Evolutionary conservation across 2,888 invertebrate species (phyloP).

Genomic region (Drosophila greeni): DNA sequence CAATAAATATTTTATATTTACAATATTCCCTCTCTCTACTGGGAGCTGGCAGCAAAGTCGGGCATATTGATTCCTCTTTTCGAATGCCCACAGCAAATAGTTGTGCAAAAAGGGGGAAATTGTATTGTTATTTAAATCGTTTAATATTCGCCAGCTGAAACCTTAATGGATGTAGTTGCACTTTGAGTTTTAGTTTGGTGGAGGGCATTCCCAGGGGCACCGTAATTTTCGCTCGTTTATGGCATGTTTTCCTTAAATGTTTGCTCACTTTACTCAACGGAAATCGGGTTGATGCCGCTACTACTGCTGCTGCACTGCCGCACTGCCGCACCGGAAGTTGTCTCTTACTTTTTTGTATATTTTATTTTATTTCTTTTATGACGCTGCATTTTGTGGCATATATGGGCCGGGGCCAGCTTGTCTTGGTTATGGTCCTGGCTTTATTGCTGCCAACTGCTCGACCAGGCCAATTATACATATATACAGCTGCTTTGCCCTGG

Average conservation of each 20-base stretch:
- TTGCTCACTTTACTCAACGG: constrained; percentile 25
- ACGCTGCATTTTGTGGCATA: constrained; percentile 57
- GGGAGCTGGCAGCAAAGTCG: constrained; percentile 10
- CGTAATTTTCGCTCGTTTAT: constrained; percentile 18
- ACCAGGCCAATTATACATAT: constrained; percentile 54
- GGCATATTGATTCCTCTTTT: constrained; percentile 17
- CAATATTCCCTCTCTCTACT: constrained; percentile 36
- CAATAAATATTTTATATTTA: constrained; percentile 68
- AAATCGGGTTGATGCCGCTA: constrained; percentile 13
- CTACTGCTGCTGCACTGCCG: not conserved
- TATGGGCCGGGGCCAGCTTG: constrained; percentile 42
- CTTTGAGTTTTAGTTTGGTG: constrained; percentile 14
- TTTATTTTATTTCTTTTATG: constrained; percentile 47
- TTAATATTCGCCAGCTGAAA: constrained; percentile 21
- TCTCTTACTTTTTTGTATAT: constrained; percentile 20
- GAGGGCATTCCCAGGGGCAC: constrained; percentile 18
- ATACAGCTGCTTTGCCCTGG: constrained; percentile 25
- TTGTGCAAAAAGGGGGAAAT: constrained; percentile 5
- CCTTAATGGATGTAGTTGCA: constrained; percentile 14
- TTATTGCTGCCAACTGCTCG: constrained; percentile 22
- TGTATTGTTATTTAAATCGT: constrained; percentile 31
- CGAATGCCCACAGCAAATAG: constrained; percentile 16
- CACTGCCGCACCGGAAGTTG: constrained; percentile 28
- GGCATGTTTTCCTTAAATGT: constrained; percentile 29
- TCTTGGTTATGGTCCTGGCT: constrained; percentile 8